phyloP scores from a whole-genome alignment of 2,888 invertebrate species.

The Melipona beecheii region DNA sequence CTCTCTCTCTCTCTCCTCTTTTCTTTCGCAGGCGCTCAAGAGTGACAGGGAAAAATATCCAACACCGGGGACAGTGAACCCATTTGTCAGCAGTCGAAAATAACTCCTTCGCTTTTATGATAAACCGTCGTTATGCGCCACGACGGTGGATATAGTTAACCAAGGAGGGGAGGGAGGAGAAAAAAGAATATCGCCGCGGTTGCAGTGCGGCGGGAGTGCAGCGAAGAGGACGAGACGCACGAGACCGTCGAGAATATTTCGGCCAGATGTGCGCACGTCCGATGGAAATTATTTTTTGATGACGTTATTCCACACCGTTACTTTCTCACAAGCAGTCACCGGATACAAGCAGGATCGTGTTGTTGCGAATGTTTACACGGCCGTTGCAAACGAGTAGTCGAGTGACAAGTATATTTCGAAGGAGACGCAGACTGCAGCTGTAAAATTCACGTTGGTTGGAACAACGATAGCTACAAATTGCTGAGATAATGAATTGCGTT shows the following conservation, averaged over 20 bases:
- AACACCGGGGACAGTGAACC: slow-evolving; percentile 48
- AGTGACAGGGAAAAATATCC: slow-evolving; percentile 47
- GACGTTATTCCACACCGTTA: not conserved
- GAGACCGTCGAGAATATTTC: slow-evolving; percentile 45
- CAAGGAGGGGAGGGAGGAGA: not conserved
- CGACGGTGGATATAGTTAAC: slow-evolving; percentile 28
- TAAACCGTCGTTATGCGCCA: slow-evolving; percentile 52
- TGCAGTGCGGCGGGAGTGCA: not conserved
- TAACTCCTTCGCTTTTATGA: slow-evolving; percentile 62
- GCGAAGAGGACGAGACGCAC: slow-evolving; percentile 8
- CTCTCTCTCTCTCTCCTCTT: slow-evolving; percentile 25
- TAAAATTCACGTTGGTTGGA: not conserved
- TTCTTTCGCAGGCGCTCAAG: slow-evolving; percentile 40
- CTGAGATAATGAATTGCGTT: not conserved
- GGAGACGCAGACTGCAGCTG: not conserved
- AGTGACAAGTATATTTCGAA: not conserved
- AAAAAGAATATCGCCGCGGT: slow-evolving; percentile 25
- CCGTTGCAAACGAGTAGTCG: not conserved
- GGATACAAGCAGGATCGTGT: not conserved
- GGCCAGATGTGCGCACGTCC: slow-evolving; percentile 22
- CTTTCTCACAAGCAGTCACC: not conserved
- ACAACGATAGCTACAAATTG: not conserved
- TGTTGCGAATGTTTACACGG: not conserved
- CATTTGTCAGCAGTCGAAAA: slow-evolving; percentile 61
- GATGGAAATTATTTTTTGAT: slow-evolving; percentile 32